Evolutionary conservation across 2,888 invertebrate species (phyloP).

Genomic region (Apoderus coryli): DNA sequence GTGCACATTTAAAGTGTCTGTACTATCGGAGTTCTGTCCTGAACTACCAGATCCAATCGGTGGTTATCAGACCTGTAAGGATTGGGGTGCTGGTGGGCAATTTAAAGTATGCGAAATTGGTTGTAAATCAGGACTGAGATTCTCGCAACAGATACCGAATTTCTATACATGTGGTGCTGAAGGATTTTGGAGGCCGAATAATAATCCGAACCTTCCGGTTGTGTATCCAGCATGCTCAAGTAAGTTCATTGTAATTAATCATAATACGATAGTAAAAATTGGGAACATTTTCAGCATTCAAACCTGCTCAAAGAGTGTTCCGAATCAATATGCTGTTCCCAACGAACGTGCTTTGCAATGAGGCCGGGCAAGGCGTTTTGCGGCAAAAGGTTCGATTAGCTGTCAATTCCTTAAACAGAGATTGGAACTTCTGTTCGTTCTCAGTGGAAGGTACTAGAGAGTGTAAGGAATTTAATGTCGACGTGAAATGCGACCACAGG

Average conservation of each 20-base stretch:
- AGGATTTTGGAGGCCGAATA: slow-evolving; percentile 91
- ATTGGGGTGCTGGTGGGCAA: slow-evolving; percentile 92
- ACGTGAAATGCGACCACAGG: slow-evolving; percentile 82
- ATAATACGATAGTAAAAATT: too few relatives aligned
- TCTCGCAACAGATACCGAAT: slow-evolving; percentile 86
- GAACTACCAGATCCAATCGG: slow-evolving; percentile 78
- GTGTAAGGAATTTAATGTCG: slow-evolving; percentile 80
- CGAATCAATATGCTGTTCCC: slow-evolving; percentile 90
- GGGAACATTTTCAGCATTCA: slow-evolving; percentile 48
- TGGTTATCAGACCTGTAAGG: slow-evolving; percentile 81
- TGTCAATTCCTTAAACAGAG: slow-evolving; percentile 79
- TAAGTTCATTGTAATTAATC: too few relatives aligned
- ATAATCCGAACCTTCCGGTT: slow-evolving; percentile 61
- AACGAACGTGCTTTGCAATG: slow-evolving; percentile 89
- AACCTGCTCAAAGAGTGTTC: slow-evolving; percentile 89
- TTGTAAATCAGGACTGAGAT: slow-evolving; percentile 73
- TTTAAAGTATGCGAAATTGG: slow-evolving; percentile 90
- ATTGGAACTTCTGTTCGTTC: slow-evolving; percentile 95
- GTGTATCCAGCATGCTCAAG: slow-evolving; percentile 87
- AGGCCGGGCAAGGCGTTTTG: slow-evolving; percentile 85
- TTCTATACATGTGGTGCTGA: slow-evolving; percentile 98
- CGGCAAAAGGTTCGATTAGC: slow-evolving; percentile 79
- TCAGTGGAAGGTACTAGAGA: slow-evolving; percentile 76
- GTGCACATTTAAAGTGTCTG: slow-evolving; percentile 64
- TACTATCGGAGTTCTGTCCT: slow-evolving; percentile 79